Base-by-base conservation (phyloP, 2,888 invertebrate species). In the Nemurella pictetii region DNA sequence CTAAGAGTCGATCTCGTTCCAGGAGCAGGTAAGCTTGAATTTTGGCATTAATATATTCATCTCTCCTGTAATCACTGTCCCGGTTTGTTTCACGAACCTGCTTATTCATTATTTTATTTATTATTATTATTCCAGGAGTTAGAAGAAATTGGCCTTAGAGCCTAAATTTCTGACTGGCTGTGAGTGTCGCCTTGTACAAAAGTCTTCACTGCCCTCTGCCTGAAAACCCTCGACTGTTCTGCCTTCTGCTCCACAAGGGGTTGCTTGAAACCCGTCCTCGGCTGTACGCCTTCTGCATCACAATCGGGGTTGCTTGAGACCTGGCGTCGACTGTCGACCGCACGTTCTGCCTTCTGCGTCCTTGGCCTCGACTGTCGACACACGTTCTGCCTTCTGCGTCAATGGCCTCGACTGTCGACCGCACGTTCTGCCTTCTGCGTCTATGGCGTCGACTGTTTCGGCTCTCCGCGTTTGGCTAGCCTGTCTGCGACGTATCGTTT, bases 211-310 rank as follows among this genome's bases (percentile, higher is more conserved):
- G 78, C 78, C 78, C 28, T 78, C 78, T 78, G 55, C 55, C 55
- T 55, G 55, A 55, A 7, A 15, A 55, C 55, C 55, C 55, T 29
- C 78, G 78, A 78, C 78, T 30, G 78, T 78, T 78, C 78, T 78
- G 78, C 78, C 78, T 78, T 78, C 78, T 78, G 78, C 78, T n/a
- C 30, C 78, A 75, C 28, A 78, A 27, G 12, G 78, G 78, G 78
- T 78, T 30, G 78, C 28, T 78, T 78, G 78, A 78, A 30, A 78
- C 78, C 78, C 30, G 9, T 12, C 55, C 55, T 55, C 55, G 55
- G 20, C 55, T 55, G 55, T 55, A 7, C 20, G 55, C 55, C 55
- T 55, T 55, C 55, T 55, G 55, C 32, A 32, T 3, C 32, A 32
- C 32, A 32, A 9, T 5, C 32, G 32, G 32, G 32, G 32, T 32